Base-by-base conservation (phyloP, 2,113 vertebrate genomes). In the Cromileptes altivelis region DNA sequence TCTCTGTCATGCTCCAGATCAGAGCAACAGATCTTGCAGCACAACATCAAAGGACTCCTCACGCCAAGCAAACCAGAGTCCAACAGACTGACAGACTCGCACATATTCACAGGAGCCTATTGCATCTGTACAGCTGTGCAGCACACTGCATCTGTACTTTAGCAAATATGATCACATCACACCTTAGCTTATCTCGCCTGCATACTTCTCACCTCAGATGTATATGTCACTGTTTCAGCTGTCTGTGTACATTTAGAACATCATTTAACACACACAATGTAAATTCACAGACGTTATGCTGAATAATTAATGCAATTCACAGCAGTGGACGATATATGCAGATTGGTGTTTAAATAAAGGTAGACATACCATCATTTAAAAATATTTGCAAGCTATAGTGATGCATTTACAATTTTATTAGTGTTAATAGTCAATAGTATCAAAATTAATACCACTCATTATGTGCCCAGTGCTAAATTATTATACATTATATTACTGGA, bases 1-100 rank as follows among this genome's bases (percentile, higher is more conserved):
- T 77, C 79, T 82, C 84, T 83, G 84, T 87, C 88, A 78, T 70
- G 81, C 88, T 71, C 63, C 56, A 70, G 86, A 93, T 93, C 89
- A 89, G 67, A 92, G 87, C 3, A 33, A 82, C 78, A 88, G 72
- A 93, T 86, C 85, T 88, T 27, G 65, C 86, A 78, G 70, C 50
- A 47, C 83, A 72, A 85, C 89, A 93, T 94, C 91, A 93, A 93
- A 93, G 30, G 84, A 69, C 70, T 70, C 73, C 30, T 80, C 72
- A 23, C 47, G 3, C 75, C 78, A 57, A 75, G 71, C 71, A 65
- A 75, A 68, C 75, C 56, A 11, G 21, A 71, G 78, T 81, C 75
- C 58, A 68, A 73, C 56, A 70, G 63, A 58, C 73, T 77, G 82
- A 80, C 58, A 70, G 83, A 69, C 80, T 77, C 62, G 18, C 63